Evolutionary conservation across 1,140 invertebrate genomes (phyloP).

Genomic region (Drosophila leontia): DNA sequence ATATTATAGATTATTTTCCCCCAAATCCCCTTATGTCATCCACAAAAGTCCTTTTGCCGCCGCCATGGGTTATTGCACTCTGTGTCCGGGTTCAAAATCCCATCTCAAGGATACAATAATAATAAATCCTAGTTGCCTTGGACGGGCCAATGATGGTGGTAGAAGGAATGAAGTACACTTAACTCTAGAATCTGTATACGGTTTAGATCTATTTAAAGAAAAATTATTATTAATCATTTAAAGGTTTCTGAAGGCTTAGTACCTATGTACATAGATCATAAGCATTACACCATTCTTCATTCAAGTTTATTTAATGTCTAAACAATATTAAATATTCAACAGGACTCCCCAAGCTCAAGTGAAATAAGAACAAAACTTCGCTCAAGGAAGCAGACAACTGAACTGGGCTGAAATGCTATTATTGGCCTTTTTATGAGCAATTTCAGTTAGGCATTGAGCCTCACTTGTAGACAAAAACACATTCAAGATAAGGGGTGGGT

Average conservation of each 20-base stretch:
- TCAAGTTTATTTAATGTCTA: no score
- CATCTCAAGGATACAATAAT: conserved; percentile 53
- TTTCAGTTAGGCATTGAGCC: conserved; percentile 55
- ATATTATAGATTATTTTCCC: not conserved
- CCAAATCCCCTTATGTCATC: not conserved
- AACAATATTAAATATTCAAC: not conserved
- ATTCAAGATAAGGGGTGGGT: not conserved
- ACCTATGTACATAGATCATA: not conserved
- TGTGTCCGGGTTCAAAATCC: conserved; percentile 46
- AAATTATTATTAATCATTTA: not conserved
- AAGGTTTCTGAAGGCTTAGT: not conserved
- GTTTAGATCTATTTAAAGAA: not conserved
- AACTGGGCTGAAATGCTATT: conserved; percentile 2
- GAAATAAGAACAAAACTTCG: not conserved
- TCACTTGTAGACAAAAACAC: conserved; percentile 1
- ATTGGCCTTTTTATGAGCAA: conserved; percentile 51
- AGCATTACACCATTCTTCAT: no score
- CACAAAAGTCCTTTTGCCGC: not conserved
- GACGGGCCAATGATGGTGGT: conserved; percentile 2
- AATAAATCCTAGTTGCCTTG: conserved; percentile 36
- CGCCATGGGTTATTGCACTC: conserved; percentile 65
- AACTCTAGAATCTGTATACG: not conserved
- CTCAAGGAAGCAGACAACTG: not conserved
- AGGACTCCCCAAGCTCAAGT: not conserved
- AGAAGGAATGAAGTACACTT: not conserved